phyloP scores from a whole-genome alignment of 2,888 invertebrate genomes.

The Octonoba sinensis region DNA sequence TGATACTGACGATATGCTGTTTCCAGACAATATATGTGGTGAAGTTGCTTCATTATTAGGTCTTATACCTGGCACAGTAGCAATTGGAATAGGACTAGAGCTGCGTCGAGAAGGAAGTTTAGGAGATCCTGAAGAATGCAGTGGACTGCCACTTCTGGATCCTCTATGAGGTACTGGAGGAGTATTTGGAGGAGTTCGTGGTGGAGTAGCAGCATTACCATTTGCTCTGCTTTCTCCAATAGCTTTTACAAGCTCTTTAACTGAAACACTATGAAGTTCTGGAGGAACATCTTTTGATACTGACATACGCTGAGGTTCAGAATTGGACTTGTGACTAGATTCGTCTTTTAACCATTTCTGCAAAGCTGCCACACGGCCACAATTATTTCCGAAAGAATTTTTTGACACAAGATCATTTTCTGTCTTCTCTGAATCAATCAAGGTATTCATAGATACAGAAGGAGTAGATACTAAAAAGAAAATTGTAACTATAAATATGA shows the following conservation, averaged over 20 bases:
- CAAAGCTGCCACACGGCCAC: slow-evolving; percentile 51
- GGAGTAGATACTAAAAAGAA: slow-evolving; percentile 48
- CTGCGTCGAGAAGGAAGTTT: slow-evolving; percentile 62
- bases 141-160: slow-evolving; percentile 68
- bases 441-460: slow-evolving; percentile 61
- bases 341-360: slow-evolving; percentile 59
- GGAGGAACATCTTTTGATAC: slow-evolving; percentile 70
- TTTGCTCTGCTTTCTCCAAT: slow-evolving; percentile 83
- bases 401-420: slow-evolving; percentile 55
- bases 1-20: slow-evolving; percentile 28
- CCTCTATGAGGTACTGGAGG: slow-evolving; percentile 69
- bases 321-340: slow-evolving; percentile 32
- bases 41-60: slow-evolving; percentile 43
- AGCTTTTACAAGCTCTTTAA: slow-evolving; percentile 81
- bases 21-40: slow-evolving; percentile 7
- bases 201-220: slow-evolving; percentile 82
- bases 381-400: slow-evolving; percentile 32
- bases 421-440: slow-evolving; percentile 62
- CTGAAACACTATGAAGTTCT: slow-evolving; percentile 78
- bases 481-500: not conserved
- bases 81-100: slow-evolving; percentile 68
- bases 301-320: slow-evolving; percentile 21
- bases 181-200: slow-evolving; percentile 77
- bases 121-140: slow-evolving; percentile 65
- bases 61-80: slow-evolving; percentile 65